These are phyloP conservation scores for Odontophorus gujanensis DNA, from an alignment of 2,113 vertebrate genomes.

Conservation along the genomic window DNA sequence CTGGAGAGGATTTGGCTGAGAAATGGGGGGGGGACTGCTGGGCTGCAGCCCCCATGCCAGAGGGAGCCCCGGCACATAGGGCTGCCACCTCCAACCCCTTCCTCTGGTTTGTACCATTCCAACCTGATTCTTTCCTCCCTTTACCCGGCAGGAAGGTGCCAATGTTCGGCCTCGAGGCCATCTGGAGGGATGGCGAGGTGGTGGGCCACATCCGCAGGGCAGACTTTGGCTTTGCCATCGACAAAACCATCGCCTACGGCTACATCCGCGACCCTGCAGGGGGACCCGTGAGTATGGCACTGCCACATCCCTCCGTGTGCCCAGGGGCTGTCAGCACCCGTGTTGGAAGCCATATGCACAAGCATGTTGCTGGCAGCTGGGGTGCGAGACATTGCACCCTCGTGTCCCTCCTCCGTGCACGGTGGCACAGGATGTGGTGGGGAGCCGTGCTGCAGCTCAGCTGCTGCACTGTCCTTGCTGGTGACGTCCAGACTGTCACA, in stretches of 20 bases:
- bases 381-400: rapidly evolving
- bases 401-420: rapidly evolving
- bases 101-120: rapidly evolving
- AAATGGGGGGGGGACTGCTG: neutral
- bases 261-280: constrained; percentile 88
- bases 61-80: rapidly evolving
- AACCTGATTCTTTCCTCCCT: neutral
- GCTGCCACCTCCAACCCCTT: neutral
- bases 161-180: constrained; percentile 92
- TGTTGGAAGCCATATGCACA: neutral
- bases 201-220: constrained; percentile 91
- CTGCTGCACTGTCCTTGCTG: neutral
- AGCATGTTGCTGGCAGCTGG: rapidly evolving
- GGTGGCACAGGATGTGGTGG: neutral
- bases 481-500: neutral
- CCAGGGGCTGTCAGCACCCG: rapidly evolving
- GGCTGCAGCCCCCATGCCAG: neutral
- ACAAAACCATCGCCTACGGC: constrained; percentile 92
- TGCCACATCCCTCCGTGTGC: rapidly evolving
- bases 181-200: constrained; percentile 87
- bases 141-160: constrained; percentile 85
- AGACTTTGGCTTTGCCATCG: constrained; percentile 87
- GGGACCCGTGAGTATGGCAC: constrained; percentile 81
- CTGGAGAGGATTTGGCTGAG: neutral
- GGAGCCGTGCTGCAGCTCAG: rapidly evolving